Percentiles rank a stretch among this genome's conserved stretches.
Evolutionary conservation across 2,113 vertebrate genomes (phyloP).

Genomic region (Noturus placidus): DNA sequence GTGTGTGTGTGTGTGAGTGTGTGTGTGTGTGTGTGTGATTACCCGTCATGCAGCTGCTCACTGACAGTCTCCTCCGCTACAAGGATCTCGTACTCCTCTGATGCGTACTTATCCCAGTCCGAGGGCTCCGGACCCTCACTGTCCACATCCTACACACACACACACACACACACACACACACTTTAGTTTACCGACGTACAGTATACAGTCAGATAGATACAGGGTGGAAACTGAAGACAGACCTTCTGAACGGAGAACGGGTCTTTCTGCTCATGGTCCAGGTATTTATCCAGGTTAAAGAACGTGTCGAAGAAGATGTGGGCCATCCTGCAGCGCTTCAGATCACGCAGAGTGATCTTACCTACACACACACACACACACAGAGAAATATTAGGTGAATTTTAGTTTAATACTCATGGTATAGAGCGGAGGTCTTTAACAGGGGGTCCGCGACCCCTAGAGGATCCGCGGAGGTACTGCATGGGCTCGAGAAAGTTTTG

Average conservation of each 20-base stretch:
- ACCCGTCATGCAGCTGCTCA: conserved; percentile 93
- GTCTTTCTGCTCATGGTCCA: conserved; percentile 98
- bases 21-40: conserved; percentile 36
- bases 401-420: background rate
- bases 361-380: conserved; percentile 69
- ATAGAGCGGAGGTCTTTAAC: too few relatives aligned
- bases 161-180: conserved; percentile 31
- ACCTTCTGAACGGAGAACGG: conserved; percentile 99
- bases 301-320: conserved; percentile 98
- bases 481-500: too few relatives aligned
- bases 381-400: too few relatives aligned
- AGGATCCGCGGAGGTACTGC: too few relatives aligned
- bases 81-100: conserved; percentile 96
- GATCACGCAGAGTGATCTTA: conserved; percentile 88
- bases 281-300: conserved; percentile 98
- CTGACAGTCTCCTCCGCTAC: conserved; percentile 95
- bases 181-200: background rate
- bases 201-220: background rate
- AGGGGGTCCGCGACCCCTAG: too few relatives aligned
- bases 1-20: background rate
- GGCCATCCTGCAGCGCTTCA: conserved; percentile 95
- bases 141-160: conserved; percentile 80
- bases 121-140: conserved; percentile 92
- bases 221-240: conserved; percentile 26
- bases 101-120: conserved; percentile 96